phyloP scores from a whole-genome alignment of 2,113 vertebrate genomes.

The Hystrix brachyura region DNA sequence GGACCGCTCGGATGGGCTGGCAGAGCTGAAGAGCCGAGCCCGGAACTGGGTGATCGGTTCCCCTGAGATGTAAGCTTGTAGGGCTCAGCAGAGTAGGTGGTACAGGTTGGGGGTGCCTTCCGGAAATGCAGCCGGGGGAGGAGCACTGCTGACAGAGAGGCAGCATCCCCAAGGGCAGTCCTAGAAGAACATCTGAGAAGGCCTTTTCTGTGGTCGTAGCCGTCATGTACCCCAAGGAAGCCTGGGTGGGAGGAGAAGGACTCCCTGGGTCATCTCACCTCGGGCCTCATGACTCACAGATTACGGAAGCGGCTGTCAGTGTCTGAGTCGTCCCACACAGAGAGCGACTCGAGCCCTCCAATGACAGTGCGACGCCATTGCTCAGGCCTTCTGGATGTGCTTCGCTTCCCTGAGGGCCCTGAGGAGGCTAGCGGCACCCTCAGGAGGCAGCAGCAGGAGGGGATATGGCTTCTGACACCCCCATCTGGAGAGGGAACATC shows the following conservation, averaged over 20 bases:
- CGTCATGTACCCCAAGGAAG: neutral
- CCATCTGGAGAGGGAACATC: constrained; percentile 90
- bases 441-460: constrained; percentile 86
- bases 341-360: constrained; percentile 98
- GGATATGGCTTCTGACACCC: constrained; percentile 84
- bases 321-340: constrained; percentile 98
- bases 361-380: constrained; percentile 95
- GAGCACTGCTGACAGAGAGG: neutral
- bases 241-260: neutral
- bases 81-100: neutral
- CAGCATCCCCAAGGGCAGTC: neutral
- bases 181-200: neutral
- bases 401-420: constrained; percentile 93
- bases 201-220: neutral
- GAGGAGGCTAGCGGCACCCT: constrained; percentile 91
- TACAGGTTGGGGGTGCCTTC: neutral
- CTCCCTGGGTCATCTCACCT: neutral
- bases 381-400: constrained; percentile 95
- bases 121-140: neutral
- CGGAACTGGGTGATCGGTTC: constrained; percentile 97
- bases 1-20: constrained; percentile 92
- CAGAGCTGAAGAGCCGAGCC: constrained; percentile 92
- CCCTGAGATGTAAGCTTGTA: constrained; percentile 94
- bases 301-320: constrained; percentile 96
- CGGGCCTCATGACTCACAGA: constrained; percentile 81